Percentiles rank a stretch among this genome's conserved stretches.
These are phyloP conservation scores for Lasioglossum vierecki DNA, from an alignment of 2,888 invertebrate species.

Conservation along the genomic window DNA sequence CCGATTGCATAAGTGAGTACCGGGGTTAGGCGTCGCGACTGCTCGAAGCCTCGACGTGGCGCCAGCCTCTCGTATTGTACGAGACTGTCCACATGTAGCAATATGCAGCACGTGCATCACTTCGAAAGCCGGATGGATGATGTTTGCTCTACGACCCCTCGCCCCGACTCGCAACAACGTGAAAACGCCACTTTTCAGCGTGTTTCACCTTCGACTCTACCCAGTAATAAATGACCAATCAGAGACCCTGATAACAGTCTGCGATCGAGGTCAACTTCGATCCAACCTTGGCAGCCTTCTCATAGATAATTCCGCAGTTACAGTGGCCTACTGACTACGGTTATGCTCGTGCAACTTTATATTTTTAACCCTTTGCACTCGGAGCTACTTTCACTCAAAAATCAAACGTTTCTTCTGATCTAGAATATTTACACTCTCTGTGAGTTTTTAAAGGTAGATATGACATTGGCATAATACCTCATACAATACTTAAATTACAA, in stretches of 20 bases:
- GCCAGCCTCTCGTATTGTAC: conserved; percentile 53
- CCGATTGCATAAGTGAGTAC: conserved; percentile 67
- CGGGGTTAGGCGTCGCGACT: conserved; percentile 62
- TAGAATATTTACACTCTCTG: no score
- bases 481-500: no score
- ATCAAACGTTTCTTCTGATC: no score
- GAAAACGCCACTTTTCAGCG: background rate
- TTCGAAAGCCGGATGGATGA: conserved; percentile 18
- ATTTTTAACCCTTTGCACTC: no score
- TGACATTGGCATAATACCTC: no score
- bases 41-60: conserved; percentile 59
- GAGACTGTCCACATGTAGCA: conserved; percentile 34
- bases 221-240: conserved; percentile 4
- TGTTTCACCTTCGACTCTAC: background rate
- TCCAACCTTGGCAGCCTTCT: background rate
- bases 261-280: conserved; percentile 15
- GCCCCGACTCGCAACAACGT: conserved; percentile 7
- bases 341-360: background rate
- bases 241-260: conserved; percentile 3
- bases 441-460: no score
- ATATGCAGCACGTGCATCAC: background rate
- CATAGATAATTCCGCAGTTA: background rate
- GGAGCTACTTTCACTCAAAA: no score
- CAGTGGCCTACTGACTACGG: background rate
- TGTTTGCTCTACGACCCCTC: conserved; percentile 27